Evolutionary conservation across 2,113 vertebrate species (phyloP).

Genomic region (Xenus cinereus): DNA sequence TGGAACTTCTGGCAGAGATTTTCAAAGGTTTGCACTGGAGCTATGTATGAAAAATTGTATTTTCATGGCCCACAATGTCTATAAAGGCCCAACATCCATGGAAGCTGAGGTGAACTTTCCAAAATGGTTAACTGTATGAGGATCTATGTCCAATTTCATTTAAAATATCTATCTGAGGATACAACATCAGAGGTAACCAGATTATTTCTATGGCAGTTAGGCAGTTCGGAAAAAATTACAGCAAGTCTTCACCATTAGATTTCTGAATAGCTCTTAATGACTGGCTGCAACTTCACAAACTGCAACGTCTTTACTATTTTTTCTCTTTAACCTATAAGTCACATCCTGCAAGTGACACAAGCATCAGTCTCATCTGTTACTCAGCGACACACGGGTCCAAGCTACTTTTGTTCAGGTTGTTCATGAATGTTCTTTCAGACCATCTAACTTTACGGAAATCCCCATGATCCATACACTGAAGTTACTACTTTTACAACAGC

Average conservation of each 20-base stretch:
- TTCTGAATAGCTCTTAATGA: not conserved
- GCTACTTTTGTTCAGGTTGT: not conserved
- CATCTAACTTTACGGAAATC: not conserved
- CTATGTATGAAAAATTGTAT: not conserved
- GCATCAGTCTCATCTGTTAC: not conserved
- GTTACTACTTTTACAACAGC: not conserved
- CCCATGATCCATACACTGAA: not conserved
- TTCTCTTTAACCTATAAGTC: not conserved
- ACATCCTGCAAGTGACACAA: not conserved
- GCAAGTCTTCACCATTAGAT: not conserved
- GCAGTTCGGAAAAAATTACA: not conserved
- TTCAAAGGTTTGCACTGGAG: not conserved
- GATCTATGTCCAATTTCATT: not conserved
- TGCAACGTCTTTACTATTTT: rapidly evolving
- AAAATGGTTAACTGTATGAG: not conserved
- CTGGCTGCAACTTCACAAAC: not conserved
- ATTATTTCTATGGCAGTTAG: not conserved
- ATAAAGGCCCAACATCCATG: not conserved
- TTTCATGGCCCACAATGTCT: not conserved
- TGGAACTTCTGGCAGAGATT: not conserved
- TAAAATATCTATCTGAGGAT: not conserved
- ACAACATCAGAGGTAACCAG: not conserved
- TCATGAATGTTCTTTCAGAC: not conserved
- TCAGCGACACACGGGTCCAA: not conserved
- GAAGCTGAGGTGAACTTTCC: not conserved